Evolutionary conservation across 2,113 vertebrate genomes (phyloP).

Genomic region (Zosterops lateralis): DNA sequence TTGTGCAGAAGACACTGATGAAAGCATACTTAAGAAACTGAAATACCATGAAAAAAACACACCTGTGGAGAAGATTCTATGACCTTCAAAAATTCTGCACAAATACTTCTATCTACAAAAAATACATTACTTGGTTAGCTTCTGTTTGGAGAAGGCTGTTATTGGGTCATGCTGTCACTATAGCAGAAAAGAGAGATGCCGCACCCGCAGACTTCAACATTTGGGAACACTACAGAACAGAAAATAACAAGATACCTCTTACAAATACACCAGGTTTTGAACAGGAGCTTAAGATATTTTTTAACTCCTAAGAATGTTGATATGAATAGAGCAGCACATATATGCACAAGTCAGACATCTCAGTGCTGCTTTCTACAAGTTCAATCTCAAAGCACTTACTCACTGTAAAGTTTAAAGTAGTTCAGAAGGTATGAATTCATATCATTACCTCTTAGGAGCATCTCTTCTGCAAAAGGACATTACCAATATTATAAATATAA

Average conservation of each 20-base stretch:
- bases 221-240: not conserved
- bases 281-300: not conserved
- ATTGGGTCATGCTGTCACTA: not conserved
- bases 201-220: not conserved
- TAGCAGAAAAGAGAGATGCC: not conserved
- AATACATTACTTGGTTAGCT: not conserved
- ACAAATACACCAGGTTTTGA: not conserved
- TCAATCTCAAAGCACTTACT: not conserved
- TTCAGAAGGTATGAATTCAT: not conserved
- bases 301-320: fast-evolving
- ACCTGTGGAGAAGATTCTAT: not conserved
- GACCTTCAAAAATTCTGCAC: not conserved
- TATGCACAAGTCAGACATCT: not conserved
- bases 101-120: not conserved
- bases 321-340: not conserved
- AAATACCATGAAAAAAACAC: not conserved
- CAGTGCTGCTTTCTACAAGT: not conserved
- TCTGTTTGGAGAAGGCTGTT: not conserved
- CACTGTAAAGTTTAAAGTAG: not conserved
- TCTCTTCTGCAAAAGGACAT: not conserved
- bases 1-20: not conserved
- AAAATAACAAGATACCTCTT: not conserved
- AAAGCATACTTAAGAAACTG: not conserved
- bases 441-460: not conserved
- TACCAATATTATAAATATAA: not conserved